Evolutionary conservation across 2,113 vertebrate species (phyloP).

Genomic region (Aleadryas rufinucha): DNA sequence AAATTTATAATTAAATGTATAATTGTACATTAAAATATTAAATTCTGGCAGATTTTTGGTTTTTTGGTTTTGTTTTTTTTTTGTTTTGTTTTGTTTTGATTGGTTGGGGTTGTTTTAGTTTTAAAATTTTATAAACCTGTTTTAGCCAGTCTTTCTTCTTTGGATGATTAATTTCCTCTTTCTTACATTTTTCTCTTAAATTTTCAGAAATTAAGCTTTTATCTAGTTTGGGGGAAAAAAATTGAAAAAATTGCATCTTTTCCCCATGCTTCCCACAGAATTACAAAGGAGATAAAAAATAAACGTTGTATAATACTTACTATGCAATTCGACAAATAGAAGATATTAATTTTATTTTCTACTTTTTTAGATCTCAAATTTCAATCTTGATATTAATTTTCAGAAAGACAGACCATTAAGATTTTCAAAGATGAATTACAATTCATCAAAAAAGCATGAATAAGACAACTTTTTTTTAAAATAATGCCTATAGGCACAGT

Average conservation of each 20-base stretch:
- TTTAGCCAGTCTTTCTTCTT: not conserved
- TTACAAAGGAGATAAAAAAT: not conserved
- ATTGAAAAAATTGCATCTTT: rapidly evolving
- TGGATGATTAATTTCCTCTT: not conserved
- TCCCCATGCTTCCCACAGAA: not conserved
- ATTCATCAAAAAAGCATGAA: not conserved
- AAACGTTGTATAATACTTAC: not conserved
- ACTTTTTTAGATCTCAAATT: not conserved
- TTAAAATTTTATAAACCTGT: not conserved
- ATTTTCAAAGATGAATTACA: not conserved
- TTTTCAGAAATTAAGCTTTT: not conserved
- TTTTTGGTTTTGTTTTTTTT: too few species aligned
- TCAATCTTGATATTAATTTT: not conserved
- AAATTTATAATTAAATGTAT: not conserved
- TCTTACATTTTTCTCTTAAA: not conserved
- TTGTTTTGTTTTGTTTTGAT: not conserved
- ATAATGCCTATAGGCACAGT: too few species aligned
- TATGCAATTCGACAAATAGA: not conserved
- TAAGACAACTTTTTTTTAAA: rapidly evolving
- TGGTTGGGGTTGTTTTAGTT: rapidly evolving
- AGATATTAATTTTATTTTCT: not conserved
- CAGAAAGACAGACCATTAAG: not conserved
- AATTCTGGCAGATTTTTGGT: rapidly evolving
- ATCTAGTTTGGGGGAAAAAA: rapidly evolving
- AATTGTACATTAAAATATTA: not conserved